These are phyloP conservation scores for Sula dactylatra DNA, from an alignment of 2,113 vertebrate species.

Conservation along the genomic window DNA sequence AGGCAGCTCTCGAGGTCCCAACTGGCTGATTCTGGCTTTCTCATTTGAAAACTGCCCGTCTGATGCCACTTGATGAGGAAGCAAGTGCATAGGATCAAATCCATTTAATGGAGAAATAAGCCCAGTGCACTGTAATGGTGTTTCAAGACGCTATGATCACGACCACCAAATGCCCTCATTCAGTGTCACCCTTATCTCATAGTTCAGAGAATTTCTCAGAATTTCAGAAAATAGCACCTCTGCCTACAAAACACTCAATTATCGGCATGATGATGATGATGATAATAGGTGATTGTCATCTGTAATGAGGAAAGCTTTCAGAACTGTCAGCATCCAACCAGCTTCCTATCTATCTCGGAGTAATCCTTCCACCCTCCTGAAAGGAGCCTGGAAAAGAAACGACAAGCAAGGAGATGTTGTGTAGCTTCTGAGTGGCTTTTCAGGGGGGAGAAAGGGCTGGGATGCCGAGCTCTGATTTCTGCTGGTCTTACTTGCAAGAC, in stretches of 20 bases:
- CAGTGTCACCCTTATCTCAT: not conserved
- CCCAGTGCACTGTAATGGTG: not conserved
- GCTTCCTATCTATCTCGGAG: not conserved
- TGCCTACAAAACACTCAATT: conserved; percentile 41
- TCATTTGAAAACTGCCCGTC: not conserved
- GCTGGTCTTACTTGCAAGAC: not conserved
- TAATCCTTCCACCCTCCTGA: not conserved
- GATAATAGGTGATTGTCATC: conserved; percentile 44
- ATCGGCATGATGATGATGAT: not conserved
- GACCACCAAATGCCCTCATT: not conserved
- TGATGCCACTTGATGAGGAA: not conserved
- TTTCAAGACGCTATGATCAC: not conserved
- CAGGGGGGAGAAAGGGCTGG: not conserved
- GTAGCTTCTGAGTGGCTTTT: not conserved
- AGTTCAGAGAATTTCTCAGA: conserved; percentile 14
- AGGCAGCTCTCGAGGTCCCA: not conserved
- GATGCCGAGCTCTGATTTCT: not conserved
- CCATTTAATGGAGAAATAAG: conserved; percentile 18
- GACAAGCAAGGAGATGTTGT: not conserved
- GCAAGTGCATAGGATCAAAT: not conserved
- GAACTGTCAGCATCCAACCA: conserved; percentile 34
- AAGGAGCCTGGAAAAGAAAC: not conserved
- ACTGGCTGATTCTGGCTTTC: not conserved
- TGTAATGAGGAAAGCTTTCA: conserved; percentile 32
- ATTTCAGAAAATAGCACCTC: conserved; percentile 43